phyloP scores from a whole-genome alignment of 1,140 invertebrate species.

The Pogonomyrmex californicus region DNA sequence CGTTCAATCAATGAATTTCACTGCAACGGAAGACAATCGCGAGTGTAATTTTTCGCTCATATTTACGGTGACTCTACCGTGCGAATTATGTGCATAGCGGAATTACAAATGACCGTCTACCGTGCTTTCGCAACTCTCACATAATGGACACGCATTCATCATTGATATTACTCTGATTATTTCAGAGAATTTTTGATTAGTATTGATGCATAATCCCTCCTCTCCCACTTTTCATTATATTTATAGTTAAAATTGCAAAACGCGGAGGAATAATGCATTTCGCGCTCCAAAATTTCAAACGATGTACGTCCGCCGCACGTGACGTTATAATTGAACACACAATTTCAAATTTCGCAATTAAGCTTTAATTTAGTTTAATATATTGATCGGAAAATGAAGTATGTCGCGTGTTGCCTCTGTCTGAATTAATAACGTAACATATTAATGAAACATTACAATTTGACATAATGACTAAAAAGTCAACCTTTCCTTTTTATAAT shows the following conservation, averaged over 20 bases:
- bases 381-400: constrained; percentile 47
- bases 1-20: not conserved
- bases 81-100: not conserved
- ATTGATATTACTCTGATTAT: constrained; percentile 19
- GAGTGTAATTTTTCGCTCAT: constrained; percentile 29
- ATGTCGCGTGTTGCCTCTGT: constrained; percentile 4
- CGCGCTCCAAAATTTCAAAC: constrained; percentile 27
- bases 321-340: constrained; percentile 35
- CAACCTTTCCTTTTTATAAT: constrained; percentile 30
- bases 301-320: not conserved
- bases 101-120: constrained; percentile 23
- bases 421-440: constrained; percentile 42
- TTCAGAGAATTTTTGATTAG: constrained; percentile 26
- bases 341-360: constrained; percentile 53
- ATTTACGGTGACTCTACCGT: not conserved
- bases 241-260: constrained; percentile 39
- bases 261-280: not conserved
- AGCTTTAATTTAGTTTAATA: constrained; percentile 53
- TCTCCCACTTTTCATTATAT: not conserved
- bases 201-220: constrained; percentile 13
- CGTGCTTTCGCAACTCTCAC: not conserved
- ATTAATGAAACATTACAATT: constrained; percentile 50
- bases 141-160: constrained; percentile 3
- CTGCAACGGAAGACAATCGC: not conserved
- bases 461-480: constrained; percentile 6